Conservation (phyloP, 2,797 vertebrate genomes). For the Scarus forsteni region DNA sequence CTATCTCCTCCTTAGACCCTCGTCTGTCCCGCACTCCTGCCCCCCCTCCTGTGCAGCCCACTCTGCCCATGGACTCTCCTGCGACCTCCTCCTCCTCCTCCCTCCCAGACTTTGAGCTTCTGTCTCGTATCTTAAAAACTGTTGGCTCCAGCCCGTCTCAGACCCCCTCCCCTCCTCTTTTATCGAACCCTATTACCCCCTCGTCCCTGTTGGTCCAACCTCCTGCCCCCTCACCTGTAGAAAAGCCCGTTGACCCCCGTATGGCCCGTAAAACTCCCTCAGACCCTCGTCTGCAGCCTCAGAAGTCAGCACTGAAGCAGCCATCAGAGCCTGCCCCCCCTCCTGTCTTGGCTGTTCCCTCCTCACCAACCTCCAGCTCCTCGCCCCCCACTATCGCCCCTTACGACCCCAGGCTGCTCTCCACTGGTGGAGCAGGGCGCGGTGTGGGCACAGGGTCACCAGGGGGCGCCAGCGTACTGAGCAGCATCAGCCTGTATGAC, state of each 20-base stretch:
- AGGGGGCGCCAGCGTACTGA: constrained; percentile 87
- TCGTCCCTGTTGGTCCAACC: constrained; percentile 52
- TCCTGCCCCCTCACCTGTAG: constrained; percentile 55
- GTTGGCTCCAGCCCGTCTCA: constrained; percentile 85
- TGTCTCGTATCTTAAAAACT: constrained; percentile 93
- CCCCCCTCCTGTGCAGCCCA: constrained; percentile 53
- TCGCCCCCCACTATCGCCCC: constrained; percentile 84
- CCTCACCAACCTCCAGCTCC: constrained; percentile 43
- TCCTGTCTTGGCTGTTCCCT: constrained; percentile 53
- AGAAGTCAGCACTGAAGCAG: constrained; percentile 78
- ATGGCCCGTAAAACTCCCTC: constrained; percentile 82
- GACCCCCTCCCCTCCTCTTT: constrained; percentile 59
- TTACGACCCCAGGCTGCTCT: constrained; percentile 91
- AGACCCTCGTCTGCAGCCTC: constrained; percentile 89
- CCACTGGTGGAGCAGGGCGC: constrained; percentile 86
- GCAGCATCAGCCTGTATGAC: constrained; percentile 94
- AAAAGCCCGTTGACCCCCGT: constrained; percentile 92
- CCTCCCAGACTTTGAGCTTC: constrained; percentile 93
- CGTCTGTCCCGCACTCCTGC: constrained; percentile 84
- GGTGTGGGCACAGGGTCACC: constrained; percentile 65
- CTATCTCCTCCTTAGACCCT: constrained; percentile 83
- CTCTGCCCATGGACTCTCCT: constrained; percentile 51
- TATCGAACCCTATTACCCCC: constrained; percentile 37
- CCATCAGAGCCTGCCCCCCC: constrained; percentile 59
- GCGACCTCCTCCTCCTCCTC: constrained; percentile 64